These are phyloP conservation scores for Enteromius fasciolatus DNA, from an alignment of 2,797 vertebrate genomes.

Conservation along the genomic window DNA sequence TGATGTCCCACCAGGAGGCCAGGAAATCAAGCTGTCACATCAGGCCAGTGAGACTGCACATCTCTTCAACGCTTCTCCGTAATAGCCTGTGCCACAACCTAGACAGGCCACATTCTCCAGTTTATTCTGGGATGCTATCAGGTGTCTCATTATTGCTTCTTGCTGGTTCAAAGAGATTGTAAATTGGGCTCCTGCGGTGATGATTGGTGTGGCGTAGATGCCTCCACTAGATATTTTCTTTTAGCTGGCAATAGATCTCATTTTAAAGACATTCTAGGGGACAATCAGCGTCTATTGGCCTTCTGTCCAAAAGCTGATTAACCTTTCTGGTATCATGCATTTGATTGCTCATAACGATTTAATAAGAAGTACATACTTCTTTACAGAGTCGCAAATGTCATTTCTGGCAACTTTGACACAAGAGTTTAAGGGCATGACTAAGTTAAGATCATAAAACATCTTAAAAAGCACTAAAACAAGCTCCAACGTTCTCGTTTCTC, in stretches of 20 bases:
- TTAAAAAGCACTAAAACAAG: constrained; percentile 50
- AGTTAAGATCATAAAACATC: constrained; percentile 51
- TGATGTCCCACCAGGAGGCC: constrained; percentile 81
- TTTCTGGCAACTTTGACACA: constrained; percentile 6
- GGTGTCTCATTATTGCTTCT: constrained; percentile 70
- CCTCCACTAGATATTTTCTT: constrained; percentile 40
- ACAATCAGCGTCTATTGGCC: neutral
- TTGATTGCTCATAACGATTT: constrained; percentile 10
- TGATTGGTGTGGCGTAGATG: constrained; percentile 47
- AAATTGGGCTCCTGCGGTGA: constrained; percentile 55
- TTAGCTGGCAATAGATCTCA: constrained; percentile 29
- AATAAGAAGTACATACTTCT: constrained; percentile 12
- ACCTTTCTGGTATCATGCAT: constrained; percentile 5
- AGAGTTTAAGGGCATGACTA: constrained; percentile 36
- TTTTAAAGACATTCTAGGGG: constrained; percentile 24
- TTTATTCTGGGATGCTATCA: constrained; percentile 80
- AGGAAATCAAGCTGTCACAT: constrained; percentile 95
- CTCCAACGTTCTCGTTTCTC: constrained; percentile 6
- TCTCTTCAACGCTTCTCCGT: constrained; percentile 80
- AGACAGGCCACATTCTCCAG: constrained; percentile 81
- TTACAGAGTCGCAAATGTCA: neutral
- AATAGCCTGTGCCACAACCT: constrained; percentile 87
- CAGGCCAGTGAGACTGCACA: constrained; percentile 78
- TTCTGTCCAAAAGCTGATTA: constrained; percentile 22
- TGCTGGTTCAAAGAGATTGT: constrained; percentile 60